phyloP scores from a whole-genome alignment of 2,797 vertebrate species.

The Manis javanica region DNA sequence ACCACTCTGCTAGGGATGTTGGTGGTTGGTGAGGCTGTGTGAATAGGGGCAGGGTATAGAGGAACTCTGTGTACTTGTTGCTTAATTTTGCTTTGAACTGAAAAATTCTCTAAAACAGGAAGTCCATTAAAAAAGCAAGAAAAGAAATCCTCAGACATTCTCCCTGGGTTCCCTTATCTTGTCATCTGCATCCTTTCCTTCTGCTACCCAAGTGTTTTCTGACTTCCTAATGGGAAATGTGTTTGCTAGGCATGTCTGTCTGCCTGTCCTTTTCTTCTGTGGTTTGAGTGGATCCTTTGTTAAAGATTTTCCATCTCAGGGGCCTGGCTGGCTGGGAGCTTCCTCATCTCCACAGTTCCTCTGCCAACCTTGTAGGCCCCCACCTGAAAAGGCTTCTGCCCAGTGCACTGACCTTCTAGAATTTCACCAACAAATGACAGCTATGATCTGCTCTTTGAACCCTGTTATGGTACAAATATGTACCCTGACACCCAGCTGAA shows the following conservation, averaged over 20 bases:
- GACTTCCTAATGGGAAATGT: slow-evolving; percentile 55
- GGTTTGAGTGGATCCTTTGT: slow-evolving; percentile 73
- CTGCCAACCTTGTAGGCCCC: neutral
- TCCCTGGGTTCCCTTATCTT: neutral
- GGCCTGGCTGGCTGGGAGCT: slow-evolving; percentile 53
- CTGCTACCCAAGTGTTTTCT: neutral
- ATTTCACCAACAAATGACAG: slow-evolving; percentile 76
- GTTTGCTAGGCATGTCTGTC: slow-evolving; percentile 51
- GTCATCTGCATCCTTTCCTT: neutral
- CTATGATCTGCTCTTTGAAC: slow-evolving; percentile 62
- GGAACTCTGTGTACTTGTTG: neutral
- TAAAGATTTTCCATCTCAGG: slow-evolving; percentile 65
- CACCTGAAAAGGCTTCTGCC: neutral
- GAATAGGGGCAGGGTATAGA: neutral
- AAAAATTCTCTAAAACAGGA: neutral
- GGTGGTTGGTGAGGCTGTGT: neutral
- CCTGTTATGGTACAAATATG: slow-evolving; percentile 49
- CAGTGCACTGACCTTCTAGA: slow-evolving; percentile 38
- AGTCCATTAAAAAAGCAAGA: neutral
- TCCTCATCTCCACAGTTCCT: neutral
- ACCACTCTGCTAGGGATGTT: neutral
- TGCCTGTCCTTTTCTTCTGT: slow-evolving; percentile 61
- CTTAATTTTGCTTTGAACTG: neutral
- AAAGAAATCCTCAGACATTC: neutral
- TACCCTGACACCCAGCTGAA: slow-evolving; percentile 59